These are phyloP conservation scores for Melanotaenia boesemani DNA, from an alignment of 2,797 vertebrate species.

Conservation along the genomic window DNA sequence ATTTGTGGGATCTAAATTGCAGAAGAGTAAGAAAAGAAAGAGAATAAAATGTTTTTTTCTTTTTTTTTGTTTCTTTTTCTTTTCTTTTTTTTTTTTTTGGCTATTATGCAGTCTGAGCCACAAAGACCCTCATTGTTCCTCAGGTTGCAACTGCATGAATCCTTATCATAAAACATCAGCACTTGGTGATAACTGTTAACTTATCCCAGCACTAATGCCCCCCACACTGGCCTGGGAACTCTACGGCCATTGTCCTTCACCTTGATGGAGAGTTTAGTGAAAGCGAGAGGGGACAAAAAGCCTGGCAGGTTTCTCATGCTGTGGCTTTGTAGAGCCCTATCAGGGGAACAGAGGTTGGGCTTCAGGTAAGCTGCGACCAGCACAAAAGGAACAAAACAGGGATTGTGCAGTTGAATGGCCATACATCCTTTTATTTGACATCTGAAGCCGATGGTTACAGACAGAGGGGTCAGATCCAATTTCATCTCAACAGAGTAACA, in stretches of 20 bases:
- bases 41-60: background rate
- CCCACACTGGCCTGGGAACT: slow-evolving; percentile 77
- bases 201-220: slow-evolving; percentile 58
- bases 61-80: too few species aligned
- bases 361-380: slow-evolving; percentile 70
- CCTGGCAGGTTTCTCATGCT: slow-evolving; percentile 69
- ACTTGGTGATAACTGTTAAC: slow-evolving; percentile 72
- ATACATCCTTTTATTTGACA: slow-evolving; percentile 66
- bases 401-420: slow-evolving; percentile 77
- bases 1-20: slow-evolving; percentile 14
- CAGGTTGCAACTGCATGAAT: slow-evolving; percentile 39
- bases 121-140: slow-evolving; percentile 77
- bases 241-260: slow-evolving; percentile 68
- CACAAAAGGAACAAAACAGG: slow-evolving; percentile 80
- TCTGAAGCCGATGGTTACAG: slow-evolving; percentile 65
- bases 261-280: slow-evolving; percentile 66
- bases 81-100: too few species aligned
- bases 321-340: slow-evolving; percentile 67
- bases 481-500: slow-evolving; percentile 49
- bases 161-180: slow-evolving; percentile 79
- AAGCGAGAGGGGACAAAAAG: slow-evolving; percentile 69
- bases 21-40: slow-evolving; percentile 57
- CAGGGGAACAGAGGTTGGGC: slow-evolving; percentile 59
- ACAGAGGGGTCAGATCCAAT: slow-evolving; percentile 49
- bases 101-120: slow-evolving; percentile 47